Percentiles rank a stretch among this genome's conserved stretches.
Conservation (phyloP, 2,888 invertebrate species). For the Arenicola marina region DNA sequence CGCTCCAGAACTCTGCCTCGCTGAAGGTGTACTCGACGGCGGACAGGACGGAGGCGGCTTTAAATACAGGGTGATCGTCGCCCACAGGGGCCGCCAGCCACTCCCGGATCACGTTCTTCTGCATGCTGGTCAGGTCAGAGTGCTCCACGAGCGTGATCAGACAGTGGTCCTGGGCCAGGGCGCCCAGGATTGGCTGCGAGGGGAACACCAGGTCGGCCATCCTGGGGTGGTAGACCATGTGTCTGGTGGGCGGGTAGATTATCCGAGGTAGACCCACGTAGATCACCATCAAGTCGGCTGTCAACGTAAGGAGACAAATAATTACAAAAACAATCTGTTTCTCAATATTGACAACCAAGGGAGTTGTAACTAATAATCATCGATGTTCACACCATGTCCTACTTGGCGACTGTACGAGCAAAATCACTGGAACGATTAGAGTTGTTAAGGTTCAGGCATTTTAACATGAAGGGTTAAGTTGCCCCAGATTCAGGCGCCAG, state of each 20-base stretch:
- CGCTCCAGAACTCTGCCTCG: background rate
- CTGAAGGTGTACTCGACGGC: background rate
- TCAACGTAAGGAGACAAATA: no score
- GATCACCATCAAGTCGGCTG: slow-evolving; percentile 28
- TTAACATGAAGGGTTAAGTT: no score
- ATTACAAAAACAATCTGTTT: no score
- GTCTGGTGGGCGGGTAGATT: slow-evolving; percentile 23
- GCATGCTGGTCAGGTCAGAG: slow-evolving; percentile 21
- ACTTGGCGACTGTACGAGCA: no score
- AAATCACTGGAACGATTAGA: no score
- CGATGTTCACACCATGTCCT: no score
- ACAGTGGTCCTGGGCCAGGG: slow-evolving; percentile 18
- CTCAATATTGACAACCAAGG: no score
- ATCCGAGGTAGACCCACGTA: slow-evolving; percentile 25
- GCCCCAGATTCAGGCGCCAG: no score
- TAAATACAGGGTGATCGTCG: slow-evolving; percentile 24
- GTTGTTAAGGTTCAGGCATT: no score
- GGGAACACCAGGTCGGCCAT: slow-evolving; percentile 28
- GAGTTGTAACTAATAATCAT: no score
- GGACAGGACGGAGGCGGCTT: slow-evolving; percentile 10
- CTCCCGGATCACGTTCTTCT: slow-evolving; percentile 27
- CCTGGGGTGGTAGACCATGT: slow-evolving; percentile 28
- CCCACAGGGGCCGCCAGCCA: slow-evolving; percentile 27
- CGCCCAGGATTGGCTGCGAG: slow-evolving; percentile 22
- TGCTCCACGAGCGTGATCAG: slow-evolving; percentile 23